Conservation (phyloP, 2,888 invertebrate genomes). For the Chrysopilus asiliformis region DNA sequence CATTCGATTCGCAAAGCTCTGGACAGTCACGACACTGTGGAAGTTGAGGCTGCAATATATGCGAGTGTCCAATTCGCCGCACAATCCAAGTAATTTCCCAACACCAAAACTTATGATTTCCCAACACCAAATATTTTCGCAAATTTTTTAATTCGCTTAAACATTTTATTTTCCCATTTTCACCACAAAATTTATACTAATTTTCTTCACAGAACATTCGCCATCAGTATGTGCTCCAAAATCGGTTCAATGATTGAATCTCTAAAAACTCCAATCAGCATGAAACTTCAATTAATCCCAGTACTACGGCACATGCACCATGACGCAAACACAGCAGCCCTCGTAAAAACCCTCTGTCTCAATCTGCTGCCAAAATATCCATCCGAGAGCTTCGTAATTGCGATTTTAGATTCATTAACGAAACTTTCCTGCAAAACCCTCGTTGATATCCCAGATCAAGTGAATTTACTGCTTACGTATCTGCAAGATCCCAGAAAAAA, state of each 20-base stretch:
- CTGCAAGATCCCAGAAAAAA: slow-evolving; percentile 55
- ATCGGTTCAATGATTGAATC: slow-evolving; percentile 92
- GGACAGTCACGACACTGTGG: slow-evolving; percentile 89
- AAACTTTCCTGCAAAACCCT: slow-evolving; percentile 78
- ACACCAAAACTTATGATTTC: too few species aligned
- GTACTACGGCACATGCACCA: slow-evolving; percentile 91
- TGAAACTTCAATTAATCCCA: slow-evolving; percentile 80
- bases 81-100: slow-evolving; percentile 63
- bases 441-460: slow-evolving; percentile 83
- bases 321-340: slow-evolving; percentile 45
- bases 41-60: slow-evolving; percentile 91
- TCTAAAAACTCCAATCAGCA: slow-evolving; percentile 80
- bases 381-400: slow-evolving; percentile 63
- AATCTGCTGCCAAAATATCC: slow-evolving; percentile 65
- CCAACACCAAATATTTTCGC: too few species aligned
- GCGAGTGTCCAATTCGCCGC: slow-evolving; percentile 91
- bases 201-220: slow-evolving; percentile 61
- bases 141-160: neutral
- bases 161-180: too few species aligned
- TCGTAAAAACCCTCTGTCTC: slow-evolving; percentile 61
- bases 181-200: slow-evolving; percentile 2
- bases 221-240: slow-evolving; percentile 89
- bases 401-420: slow-evolving; percentile 75
- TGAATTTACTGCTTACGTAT: slow-evolving; percentile 51
- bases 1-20: slow-evolving; percentile 83